These are phyloP conservation scores for Phymanthus crucifer DNA, from an alignment of 92 coral and sea anemone species.

Conservation along the genomic window DNA sequence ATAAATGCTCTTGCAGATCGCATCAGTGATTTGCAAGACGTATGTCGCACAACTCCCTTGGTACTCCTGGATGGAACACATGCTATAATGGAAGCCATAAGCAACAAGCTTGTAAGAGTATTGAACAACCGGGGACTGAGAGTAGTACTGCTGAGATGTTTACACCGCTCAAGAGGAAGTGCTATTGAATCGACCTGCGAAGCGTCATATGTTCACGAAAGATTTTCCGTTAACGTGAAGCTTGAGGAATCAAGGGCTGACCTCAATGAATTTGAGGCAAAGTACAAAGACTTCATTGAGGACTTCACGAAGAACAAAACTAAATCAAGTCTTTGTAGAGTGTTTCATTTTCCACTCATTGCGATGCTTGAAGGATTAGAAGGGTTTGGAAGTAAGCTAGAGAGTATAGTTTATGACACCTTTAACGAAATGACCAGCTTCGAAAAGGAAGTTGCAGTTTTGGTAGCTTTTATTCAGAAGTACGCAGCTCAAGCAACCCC, in stretches of 20 bases:
- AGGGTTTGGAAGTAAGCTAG: constrained; percentile 50
- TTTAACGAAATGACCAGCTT: constrained; percentile 58
- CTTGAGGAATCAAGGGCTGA: constrained; percentile 80
- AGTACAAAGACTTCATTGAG: constrained; percentile 68
- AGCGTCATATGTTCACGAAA: constrained; percentile 47
- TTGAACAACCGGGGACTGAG: constrained; percentile 63
- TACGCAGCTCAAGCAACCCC: constrained; percentile 81
- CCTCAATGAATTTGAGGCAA: constrained; percentile 60
- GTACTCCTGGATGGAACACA: constrained; percentile 83
- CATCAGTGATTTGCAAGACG: constrained; percentile 62
- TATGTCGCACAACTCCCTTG: constrained; percentile 65
- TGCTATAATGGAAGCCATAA: constrained; percentile 53
- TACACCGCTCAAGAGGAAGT: constrained; percentile 49
- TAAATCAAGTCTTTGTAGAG: constrained; percentile 49
- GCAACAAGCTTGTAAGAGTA: constrained; percentile 57
- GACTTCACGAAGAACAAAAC: constrained; percentile 14
- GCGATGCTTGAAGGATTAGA: constrained; percentile 63
- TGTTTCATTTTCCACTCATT: constrained; percentile 85
- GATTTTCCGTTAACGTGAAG: constrained; percentile 68
- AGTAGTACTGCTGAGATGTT: constrained; percentile 74
- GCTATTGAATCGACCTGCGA: constrained; percentile 26
- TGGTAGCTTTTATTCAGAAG: constrained; percentile 76
- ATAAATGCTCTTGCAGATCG: constrained; percentile 62
- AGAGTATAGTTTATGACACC: constrained; percentile 59
- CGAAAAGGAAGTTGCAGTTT: constrained; percentile 69